Evolutionary conservation across 2,797 vertebrate species (phyloP), one percentile per base, ranked within the genome.

Genomic region (Halcyon smyrnensis): DNA sequence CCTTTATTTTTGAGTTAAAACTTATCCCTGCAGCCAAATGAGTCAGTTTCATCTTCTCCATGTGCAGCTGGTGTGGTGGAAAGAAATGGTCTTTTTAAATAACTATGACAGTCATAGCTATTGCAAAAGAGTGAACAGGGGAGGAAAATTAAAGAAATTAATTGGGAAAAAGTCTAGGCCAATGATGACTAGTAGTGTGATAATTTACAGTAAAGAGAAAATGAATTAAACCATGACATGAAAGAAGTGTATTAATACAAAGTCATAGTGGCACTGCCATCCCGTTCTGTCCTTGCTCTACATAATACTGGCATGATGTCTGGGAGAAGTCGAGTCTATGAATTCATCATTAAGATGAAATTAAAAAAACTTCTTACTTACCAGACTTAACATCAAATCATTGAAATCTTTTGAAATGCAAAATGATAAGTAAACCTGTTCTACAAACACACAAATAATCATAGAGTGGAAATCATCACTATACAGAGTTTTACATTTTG

Each of bases 11-110:
- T 92, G 86, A 32, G 21, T 51, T 88, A 77, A 89, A 57, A 57
- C 74, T 87, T 70, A 73, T 14, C 43, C 50, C 71, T 86, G 30
- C 70, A 75, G 74, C 25, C 20, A 50, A 83, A 62, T 91, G 45
- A 78, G 19, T 93, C 56, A 54, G 20, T 88, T 76, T 70, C 41
- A 34, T 84, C 39, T 94, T 92, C 92, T 91, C 45, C 50, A 36
- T 37, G 24, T 70, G 53, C 63, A 56, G 79, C 75, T 91, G 80
- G 41, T 87, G 54, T 78, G 67, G 83, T 54, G 57, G 85, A 89
- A 97, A 93, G 45, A 87, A 92, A 62, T 32, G 5, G 12, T 65
- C 32, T 70, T 94, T 87, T 92, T 51, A 84, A 94, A 36, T 90
- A 90, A 36, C 64, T 2, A 0, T 48, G 32, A 56, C 19, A 84